These are phyloP conservation scores for Maniola hyperantus DNA, from an alignment of 2,888 invertebrate species.

Conservation along the genomic window DNA sequence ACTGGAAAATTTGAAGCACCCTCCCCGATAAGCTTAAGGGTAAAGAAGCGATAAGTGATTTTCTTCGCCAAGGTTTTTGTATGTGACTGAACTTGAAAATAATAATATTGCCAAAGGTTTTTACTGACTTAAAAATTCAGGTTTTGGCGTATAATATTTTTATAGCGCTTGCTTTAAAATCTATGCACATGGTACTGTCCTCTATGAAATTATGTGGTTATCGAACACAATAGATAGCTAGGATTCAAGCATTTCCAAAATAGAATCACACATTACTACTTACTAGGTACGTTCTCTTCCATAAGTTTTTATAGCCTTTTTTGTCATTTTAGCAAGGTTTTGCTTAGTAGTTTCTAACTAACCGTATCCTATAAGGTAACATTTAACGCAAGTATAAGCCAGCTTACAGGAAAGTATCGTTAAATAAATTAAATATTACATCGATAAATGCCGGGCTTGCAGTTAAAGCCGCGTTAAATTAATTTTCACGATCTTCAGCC, in stretches of 20 bases:
- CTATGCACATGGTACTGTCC: too few species aligned
- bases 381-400: not conserved
- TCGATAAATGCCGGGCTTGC: not conserved
- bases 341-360: too few species aligned
- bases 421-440: not conserved
- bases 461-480: not conserved
- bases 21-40: constrained; percentile 51
- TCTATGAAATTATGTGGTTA: too few species aligned
- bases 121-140: not conserved
- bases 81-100: not conserved
- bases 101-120: constrained; percentile 8
- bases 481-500: not conserved
- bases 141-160: not conserved
- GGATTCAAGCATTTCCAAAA: too few species aligned
- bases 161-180: too few species aligned
- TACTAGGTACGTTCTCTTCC: too few species aligned
- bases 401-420: not conserved
- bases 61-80: constrained; percentile 10
- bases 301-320: too few species aligned
- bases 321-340: not conserved
- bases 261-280: too few species aligned
- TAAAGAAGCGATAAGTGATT: constrained; percentile 22
- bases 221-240: not conserved
- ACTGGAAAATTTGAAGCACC: constrained; percentile 64
- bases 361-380: not conserved